phyloP scores from a whole-genome alignment of 2,113 vertebrate genomes.

The Aphyosemion australe region DNA sequence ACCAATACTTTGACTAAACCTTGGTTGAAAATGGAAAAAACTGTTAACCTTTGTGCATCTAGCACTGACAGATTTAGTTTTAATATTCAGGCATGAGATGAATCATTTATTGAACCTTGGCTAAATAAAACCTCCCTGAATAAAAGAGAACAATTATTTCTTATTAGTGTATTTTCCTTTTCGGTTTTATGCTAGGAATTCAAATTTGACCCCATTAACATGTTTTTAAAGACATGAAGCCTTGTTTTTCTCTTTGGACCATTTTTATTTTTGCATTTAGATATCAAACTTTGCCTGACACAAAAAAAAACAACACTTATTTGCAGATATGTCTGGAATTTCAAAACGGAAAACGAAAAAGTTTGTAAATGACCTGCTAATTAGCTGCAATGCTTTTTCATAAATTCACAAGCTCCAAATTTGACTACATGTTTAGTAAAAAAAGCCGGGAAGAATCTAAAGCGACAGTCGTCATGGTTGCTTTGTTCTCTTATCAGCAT shows the following conservation, averaged over 20 bases:
- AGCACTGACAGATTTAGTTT: not conserved
- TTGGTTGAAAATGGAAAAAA: not conserved
- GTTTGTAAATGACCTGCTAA: too few relatives aligned
- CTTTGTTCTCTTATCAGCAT: not conserved
- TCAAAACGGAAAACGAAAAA: too few relatives aligned
- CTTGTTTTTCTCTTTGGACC: too few relatives aligned
- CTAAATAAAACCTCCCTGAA: not conserved
- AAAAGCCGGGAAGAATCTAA: not conserved
- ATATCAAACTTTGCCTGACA: too few relatives aligned
- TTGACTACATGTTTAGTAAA: not conserved
- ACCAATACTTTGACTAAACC: not conserved
- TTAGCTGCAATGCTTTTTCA: too few relatives aligned
- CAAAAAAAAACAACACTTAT: too few relatives aligned
- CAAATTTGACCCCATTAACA: too few relatives aligned
- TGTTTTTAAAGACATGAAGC: too few relatives aligned
- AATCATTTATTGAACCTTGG: not conserved
- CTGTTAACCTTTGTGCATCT: not conserved
- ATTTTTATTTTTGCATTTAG: too few relatives aligned
- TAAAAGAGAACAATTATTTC: not conserved
- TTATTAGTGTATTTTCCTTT: not conserved
- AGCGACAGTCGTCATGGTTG: not conserved
- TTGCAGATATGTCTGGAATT: too few relatives aligned
- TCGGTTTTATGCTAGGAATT: too few relatives aligned
- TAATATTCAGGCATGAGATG: not conserved
- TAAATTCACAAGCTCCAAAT: not conserved